Percentiles rank a stretch among this genome's conserved stretches.
Evolutionary conservation across 2,888 invertebrate genomes (phyloP).

Genomic region (Ariolimax columbianus): DNA sequence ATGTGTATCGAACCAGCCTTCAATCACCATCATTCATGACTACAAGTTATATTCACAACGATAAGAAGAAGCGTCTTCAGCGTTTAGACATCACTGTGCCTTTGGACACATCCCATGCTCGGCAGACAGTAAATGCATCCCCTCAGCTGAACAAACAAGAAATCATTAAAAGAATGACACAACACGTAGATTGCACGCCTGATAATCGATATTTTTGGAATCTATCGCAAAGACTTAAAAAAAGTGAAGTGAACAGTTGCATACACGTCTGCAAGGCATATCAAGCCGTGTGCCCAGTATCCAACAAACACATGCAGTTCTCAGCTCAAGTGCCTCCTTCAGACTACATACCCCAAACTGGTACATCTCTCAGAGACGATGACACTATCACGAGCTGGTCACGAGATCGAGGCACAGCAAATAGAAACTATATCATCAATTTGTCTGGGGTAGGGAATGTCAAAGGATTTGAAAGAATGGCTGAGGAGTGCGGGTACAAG

Average conservation of each 20-base stretch:
- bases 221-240: neutral
- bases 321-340: neutral
- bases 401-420: neutral
- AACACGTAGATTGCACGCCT: neutral
- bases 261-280: constrained; percentile 26
- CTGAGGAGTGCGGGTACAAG: constrained; percentile 19
- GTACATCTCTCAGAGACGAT: neutral
- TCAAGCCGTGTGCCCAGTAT: neutral
- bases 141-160: neutral
- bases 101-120: neutral
- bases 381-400: neutral
- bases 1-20: neutral
- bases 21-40: neutral
- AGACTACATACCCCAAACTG: neutral
- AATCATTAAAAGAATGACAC: neutral
- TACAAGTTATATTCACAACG: neutral
- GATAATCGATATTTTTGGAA: constrained; percentile 9
- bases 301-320: neutral
- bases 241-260: constrained; percentile 7
- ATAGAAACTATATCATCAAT: neutral
- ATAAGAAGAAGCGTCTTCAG: neutral
- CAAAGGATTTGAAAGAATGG: neutral
- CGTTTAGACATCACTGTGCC: neutral
- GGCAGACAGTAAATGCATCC: neutral
- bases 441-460: neutral